These are phyloP conservation scores for Poeciliopsis presidionis DNA, from an alignment of 2,797 vertebrate genomes.

Conservation along the genomic window DNA sequence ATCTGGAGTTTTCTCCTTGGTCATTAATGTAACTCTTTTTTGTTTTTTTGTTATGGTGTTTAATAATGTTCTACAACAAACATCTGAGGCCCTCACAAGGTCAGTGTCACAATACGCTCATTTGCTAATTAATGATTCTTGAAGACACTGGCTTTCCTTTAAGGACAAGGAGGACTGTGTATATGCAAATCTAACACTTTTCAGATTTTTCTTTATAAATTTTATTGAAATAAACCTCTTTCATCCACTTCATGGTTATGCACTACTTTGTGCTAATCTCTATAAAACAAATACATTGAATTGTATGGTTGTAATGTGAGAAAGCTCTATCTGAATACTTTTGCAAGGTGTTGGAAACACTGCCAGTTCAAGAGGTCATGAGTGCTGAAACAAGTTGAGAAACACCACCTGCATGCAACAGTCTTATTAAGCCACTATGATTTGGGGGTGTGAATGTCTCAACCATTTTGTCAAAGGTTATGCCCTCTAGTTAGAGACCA, in stretches of 20 bases:
- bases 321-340: neutral
- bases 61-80: neutral
- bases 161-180: neutral
- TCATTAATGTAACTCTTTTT: neutral
- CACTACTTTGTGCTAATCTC: neutral
- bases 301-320: neutral
- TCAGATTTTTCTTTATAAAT: neutral
- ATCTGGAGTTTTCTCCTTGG: neutral
- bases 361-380: constrained; percentile 23
- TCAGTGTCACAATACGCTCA: neutral
- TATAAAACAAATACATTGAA: neutral
- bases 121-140: neutral
- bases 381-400: constrained; percentile 19
- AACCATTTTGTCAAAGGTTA: constrained; percentile 60
- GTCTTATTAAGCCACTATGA: constrained; percentile 22
- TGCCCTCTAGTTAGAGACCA: constrained; percentile 60
- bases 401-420: constrained; percentile 15
- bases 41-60: neutral
- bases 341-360: neutral
- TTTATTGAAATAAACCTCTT: neutral
- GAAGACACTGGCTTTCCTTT: neutral
- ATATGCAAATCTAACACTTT: neutral
- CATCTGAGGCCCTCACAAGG: neutral
- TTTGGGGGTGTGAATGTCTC: constrained; percentile 41
- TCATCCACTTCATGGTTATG: neutral